A percentile compares a stretch with the other conserved stretches of the same genome.
phyloP scores from a whole-genome alignment of 2,113 vertebrate genomes.

The Forbesichthys papilliferus region DNA sequence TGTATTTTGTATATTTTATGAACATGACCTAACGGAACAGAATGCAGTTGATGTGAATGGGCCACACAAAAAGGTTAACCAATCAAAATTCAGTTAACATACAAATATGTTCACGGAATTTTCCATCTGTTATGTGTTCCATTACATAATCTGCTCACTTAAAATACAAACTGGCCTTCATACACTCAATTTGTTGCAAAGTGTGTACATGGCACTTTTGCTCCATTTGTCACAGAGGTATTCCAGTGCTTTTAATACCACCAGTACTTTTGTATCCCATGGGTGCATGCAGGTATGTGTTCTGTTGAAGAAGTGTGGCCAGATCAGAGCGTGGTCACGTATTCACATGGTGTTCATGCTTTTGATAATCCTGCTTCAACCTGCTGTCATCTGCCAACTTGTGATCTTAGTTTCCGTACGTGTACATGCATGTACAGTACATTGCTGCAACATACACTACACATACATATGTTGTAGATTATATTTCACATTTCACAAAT shows the following conservation, averaged over 20 bases:
- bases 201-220: slow-evolving; percentile 24
- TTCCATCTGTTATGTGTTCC: not conserved
- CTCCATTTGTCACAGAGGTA: slow-evolving; percentile 23
- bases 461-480: too few relatives aligned
- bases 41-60: too few relatives aligned
- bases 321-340: not conserved
- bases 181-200: slow-evolving; percentile 23
- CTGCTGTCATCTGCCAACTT: not conserved
- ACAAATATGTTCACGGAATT: too few relatives aligned
- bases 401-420: too few relatives aligned
- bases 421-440: too few relatives aligned
- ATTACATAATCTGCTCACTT: slow-evolving; percentile 8
- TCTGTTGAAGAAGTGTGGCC: not conserved
- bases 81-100: too few relatives aligned
- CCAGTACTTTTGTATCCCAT: not conserved
- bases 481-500: too few relatives aligned
- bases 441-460: too few relatives aligned
- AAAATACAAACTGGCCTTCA: slow-evolving; percentile 14
- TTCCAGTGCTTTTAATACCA: slow-evolving; percentile 31
- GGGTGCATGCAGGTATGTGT: slow-evolving; percentile 3
- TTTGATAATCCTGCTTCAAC: not conserved
- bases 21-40: too few relatives aligned
- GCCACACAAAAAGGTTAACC: too few relatives aligned
- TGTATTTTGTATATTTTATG: too few relatives aligned
- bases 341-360: not conserved